Conservation (phyloP, 1,140 invertebrate genomes). For the Yoshiicerus persimilis region DNA sequence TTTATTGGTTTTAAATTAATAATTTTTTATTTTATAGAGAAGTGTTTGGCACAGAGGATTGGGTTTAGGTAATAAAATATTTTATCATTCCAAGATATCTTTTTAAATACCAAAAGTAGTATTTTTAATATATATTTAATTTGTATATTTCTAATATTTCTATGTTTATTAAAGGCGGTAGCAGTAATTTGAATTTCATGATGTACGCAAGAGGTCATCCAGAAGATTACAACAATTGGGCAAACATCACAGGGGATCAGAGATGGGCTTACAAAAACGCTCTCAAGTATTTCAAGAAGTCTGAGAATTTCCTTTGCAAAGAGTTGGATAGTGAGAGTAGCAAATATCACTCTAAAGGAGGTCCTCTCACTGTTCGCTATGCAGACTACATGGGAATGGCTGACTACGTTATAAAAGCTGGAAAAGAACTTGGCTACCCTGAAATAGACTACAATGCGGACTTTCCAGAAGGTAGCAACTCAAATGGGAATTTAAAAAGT, state of each 20-base stretch:
- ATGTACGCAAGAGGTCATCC: conserved; percentile 68
- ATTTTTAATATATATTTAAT: too few relatives aligned
- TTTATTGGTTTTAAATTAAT: too few relatives aligned
- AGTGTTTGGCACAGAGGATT: conserved; percentile 73
- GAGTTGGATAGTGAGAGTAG: not conserved
- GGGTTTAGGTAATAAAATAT: conserved; percentile 64
- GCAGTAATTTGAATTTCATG: conserved; percentile 66
- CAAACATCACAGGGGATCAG: conserved; percentile 71
- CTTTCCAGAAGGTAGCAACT: conserved; percentile 52
- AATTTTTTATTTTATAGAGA: conserved; percentile 48
- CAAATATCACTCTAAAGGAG: not conserved
- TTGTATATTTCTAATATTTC: not conserved
- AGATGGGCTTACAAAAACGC: conserved; percentile 87
- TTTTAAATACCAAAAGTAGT: not conserved
- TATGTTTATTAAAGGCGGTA: conserved; percentile 57
- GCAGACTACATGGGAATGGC: conserved; percentile 21
- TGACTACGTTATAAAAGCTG: conserved; percentile 57
- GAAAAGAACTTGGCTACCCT: conserved; percentile 68
- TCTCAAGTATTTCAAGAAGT: conserved; percentile 65
- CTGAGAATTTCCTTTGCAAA: conserved; percentile 55
- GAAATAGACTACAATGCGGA: conserved; percentile 64
- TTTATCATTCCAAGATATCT: not conserved
- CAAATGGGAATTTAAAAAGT: too few relatives aligned
- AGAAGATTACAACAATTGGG: conserved; percentile 89
- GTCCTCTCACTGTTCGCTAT: not conserved